Percentiles rank a stretch among this genome's conserved stretches.
phyloP scores from a whole-genome alignment of 2,113 vertebrate species.

The Mobula hypostoma region DNA sequence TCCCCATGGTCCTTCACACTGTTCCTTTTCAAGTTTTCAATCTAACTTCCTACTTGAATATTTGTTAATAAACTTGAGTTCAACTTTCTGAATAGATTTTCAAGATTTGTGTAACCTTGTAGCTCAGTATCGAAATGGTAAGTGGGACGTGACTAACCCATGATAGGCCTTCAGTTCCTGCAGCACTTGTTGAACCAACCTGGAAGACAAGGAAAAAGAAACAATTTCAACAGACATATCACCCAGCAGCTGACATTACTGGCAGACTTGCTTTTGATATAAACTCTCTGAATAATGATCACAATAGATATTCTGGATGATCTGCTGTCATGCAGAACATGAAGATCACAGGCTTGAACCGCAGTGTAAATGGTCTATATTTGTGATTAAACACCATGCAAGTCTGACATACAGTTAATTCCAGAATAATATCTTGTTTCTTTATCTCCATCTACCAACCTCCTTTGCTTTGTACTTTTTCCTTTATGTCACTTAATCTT shows the following conservation, averaged over 20 bases:
- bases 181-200: slow-evolving; percentile 89
- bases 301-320: not conserved
- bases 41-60: not conserved
- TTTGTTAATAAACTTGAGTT: not conserved
- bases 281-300: no score
- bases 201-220: slow-evolving; percentile 44
- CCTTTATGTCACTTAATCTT: no score
- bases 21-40: not conserved
- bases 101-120: not conserved
- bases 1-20: not conserved
- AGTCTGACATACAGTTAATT: no score
- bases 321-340: slow-evolving; percentile 40
- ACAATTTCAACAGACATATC: not conserved
- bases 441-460: no score
- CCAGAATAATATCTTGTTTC: no score
- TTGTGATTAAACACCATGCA: no score
- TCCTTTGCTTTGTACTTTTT: no score
- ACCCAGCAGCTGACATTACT: not conserved
- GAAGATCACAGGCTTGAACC: not conserved
- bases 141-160: slow-evolving; percentile 63
- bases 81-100: not conserved
- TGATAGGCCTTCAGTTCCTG: slow-evolving; percentile 87
- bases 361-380: no score
- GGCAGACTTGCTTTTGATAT: not conserved
- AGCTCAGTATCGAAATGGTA: not conserved